Evolutionary conservation across 2,888 invertebrate genomes (phyloP).

Genomic region (Nemapogon koenigi): DNA sequence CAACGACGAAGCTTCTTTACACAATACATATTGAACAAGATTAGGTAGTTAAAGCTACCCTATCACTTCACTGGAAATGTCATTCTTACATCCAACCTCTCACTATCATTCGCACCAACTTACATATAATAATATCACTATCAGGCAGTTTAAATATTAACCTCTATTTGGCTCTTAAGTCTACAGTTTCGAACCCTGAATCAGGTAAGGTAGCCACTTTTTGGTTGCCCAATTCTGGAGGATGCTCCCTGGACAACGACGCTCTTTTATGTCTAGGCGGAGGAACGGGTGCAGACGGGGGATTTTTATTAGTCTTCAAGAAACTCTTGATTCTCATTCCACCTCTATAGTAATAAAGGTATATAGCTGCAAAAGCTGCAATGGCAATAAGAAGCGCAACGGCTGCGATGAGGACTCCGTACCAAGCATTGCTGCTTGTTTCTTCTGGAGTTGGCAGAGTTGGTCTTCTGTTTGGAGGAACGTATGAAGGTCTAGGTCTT

Average conservation of each 20-base stretch:
- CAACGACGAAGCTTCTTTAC: not conserved
- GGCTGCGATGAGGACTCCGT: slow-evolving; percentile 67
- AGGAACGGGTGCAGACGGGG: slow-evolving; percentile 41
- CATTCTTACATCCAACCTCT: slow-evolving; percentile 1
- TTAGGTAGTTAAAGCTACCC: not conserved
- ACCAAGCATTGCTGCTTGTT: slow-evolving; percentile 51
- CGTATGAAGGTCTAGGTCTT: slow-evolving; percentile 49
- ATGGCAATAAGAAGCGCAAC: slow-evolving; percentile 71
- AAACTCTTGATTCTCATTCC: slow-evolving; percentile 71
- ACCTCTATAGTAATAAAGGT: slow-evolving; percentile 79
- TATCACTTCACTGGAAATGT: slow-evolving; percentile 1
- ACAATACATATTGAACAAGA: not conserved
- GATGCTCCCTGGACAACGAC: slow-evolving; percentile 43
- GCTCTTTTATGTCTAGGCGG: slow-evolving; percentile 49
- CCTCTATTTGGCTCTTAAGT: slow-evolving; percentile 39
- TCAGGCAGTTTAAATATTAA: slow-evolving; percentile 22
- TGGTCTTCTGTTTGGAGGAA: slow-evolving; percentile 45
- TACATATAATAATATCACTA: slow-evolving; percentile 23
- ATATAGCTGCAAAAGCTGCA: slow-evolving; percentile 70
- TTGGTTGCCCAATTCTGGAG: slow-evolving; percentile 39
- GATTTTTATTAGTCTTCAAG: slow-evolving; percentile 49
- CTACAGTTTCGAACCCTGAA: slow-evolving; percentile 56
- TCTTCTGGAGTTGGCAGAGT: slow-evolving; percentile 48
- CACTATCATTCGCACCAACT: slow-evolving; percentile 4
- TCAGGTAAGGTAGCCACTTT: slow-evolving; percentile 42